Conservation (phyloP, 1,140 invertebrate species). For the Diabrotica virgifera region DNA sequence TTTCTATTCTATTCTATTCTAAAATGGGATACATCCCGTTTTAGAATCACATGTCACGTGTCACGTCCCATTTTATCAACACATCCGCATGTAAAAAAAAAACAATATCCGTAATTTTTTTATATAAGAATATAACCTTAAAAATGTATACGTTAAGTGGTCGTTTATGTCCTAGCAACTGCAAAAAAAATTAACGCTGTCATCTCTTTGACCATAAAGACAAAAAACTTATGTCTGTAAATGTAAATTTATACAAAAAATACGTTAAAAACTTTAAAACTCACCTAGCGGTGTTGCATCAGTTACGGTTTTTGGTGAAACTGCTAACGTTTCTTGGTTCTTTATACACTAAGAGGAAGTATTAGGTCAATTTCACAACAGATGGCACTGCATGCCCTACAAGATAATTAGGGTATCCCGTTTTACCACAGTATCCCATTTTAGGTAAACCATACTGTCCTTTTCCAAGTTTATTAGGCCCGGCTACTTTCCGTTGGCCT, state of each 20-base stretch:
- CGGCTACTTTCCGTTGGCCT: too few relatives aligned
- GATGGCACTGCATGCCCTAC: not conserved
- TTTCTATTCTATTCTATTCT: not conserved
- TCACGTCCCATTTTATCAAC: not conserved
- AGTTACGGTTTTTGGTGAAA: not conserved
- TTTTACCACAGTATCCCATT: not conserved
- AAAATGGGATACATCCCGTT: slow-evolving; percentile 8
- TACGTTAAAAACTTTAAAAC: slow-evolving; percentile 7
- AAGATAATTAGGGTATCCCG: slow-evolving; percentile 1
- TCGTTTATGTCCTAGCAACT: slow-evolving; percentile 5
- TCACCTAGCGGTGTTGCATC: too few relatives aligned
- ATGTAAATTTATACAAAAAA: slow-evolving; percentile 4
- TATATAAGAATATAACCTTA: not conserved
- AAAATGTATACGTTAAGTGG: slow-evolving; percentile 4
- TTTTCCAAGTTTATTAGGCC: too few relatives aligned
- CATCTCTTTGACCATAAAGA: not conserved
- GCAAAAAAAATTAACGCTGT: not conserved
- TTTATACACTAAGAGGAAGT: slow-evolving; percentile 5
- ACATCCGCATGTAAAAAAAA: slow-evolving; percentile 2
- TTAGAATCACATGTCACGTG: not conserved
- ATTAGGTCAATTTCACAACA: slow-evolving; percentile 1
- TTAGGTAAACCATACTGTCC: too few relatives aligned
- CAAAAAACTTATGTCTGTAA: not conserved
- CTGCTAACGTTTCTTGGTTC: not conserved
- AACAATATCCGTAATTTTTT: slow-evolving; percentile 11